Evolutionary conservation across 2,888 invertebrate genomes (phyloP).

Genomic region (Chrysotoxum bicinctum): DNA sequence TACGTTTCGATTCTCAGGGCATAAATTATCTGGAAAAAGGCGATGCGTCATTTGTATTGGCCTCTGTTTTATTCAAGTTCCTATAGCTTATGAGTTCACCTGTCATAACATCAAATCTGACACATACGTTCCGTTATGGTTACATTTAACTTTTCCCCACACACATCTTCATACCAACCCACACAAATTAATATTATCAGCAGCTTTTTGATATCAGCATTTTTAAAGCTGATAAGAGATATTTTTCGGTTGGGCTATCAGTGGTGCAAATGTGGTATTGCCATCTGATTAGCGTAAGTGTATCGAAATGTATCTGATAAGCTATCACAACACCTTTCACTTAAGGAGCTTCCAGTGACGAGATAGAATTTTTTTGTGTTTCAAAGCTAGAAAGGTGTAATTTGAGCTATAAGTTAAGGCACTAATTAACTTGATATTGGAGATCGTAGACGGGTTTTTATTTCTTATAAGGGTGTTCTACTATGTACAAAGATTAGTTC

Average conservation of each 20-base stretch:
- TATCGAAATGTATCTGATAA: constrained; percentile 61
- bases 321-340: constrained; percentile 34
- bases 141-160: neutral
- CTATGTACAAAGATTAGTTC: constrained; percentile 10
- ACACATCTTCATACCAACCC: neutral
- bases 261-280: constrained; percentile 2
- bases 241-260: constrained; percentile 41
- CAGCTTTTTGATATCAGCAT: constrained; percentile 32
- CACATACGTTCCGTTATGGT: constrained; percentile 2
- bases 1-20: neutral
- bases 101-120: constrained; percentile 21
- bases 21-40: neutral
- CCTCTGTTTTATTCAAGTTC: neutral
- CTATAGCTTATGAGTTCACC: constrained; percentile 11
- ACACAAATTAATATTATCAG: constrained; percentile 21
- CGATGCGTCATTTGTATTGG: constrained; percentile 12
- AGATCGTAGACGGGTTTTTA: constrained; percentile 31
- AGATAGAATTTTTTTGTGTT: neutral
- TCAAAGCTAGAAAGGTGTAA: constrained; percentile 37
- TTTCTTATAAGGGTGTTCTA: constrained; percentile 10
- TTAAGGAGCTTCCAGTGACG: constrained; percentile 11
- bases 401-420: constrained; percentile 37
- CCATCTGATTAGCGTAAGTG: constrained; percentile 54
- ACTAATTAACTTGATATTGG: constrained; percentile 52
- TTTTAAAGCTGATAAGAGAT: constrained; percentile 48